Conservation (phyloP, 2,888 invertebrate species). For the Vanessa cardui region DNA sequence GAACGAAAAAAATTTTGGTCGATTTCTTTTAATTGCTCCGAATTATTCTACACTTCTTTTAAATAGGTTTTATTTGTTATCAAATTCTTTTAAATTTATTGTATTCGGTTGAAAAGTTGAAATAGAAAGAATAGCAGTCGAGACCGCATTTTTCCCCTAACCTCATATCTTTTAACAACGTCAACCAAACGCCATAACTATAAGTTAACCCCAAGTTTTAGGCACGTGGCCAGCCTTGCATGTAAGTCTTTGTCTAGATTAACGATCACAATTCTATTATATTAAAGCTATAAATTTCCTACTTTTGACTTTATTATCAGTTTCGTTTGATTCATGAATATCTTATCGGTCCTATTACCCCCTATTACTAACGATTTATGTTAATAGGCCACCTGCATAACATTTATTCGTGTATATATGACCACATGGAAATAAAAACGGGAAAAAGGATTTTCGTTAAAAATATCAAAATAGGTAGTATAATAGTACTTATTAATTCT, state of each 20-base stretch:
- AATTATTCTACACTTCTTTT: neutral
- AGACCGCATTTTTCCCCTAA: constrained; percentile 9
- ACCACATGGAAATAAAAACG: neutral
- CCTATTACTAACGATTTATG: constrained; percentile 1
- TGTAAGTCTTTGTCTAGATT: constrained; percentile 38
- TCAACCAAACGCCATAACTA: constrained; percentile 32
- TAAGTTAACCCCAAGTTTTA: constrained; percentile 37
- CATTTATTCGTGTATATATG: neutral
- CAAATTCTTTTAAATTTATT: neutral
- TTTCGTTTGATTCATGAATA: constrained; percentile 31
- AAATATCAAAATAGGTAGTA: neutral
- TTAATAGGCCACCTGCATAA: constrained; percentile 10
- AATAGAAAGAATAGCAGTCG: neutral
- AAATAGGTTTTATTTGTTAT: neutral
- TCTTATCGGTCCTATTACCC: constrained; percentile 13
- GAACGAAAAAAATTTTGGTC: too few species aligned
- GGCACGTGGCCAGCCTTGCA: constrained; percentile 38
- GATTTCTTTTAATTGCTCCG: too few species aligned
- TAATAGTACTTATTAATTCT: neutral
- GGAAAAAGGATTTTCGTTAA: neutral
- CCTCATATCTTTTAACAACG: constrained; percentile 25
- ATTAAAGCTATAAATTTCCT: constrained; percentile 36
- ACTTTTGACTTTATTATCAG: constrained; percentile 33
- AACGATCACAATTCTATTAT: constrained; percentile 40
- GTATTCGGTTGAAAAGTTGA: neutral